phyloP scores from a whole-genome alignment of 2,113 vertebrate genomes.

The Sisor rabdophorus region DNA sequence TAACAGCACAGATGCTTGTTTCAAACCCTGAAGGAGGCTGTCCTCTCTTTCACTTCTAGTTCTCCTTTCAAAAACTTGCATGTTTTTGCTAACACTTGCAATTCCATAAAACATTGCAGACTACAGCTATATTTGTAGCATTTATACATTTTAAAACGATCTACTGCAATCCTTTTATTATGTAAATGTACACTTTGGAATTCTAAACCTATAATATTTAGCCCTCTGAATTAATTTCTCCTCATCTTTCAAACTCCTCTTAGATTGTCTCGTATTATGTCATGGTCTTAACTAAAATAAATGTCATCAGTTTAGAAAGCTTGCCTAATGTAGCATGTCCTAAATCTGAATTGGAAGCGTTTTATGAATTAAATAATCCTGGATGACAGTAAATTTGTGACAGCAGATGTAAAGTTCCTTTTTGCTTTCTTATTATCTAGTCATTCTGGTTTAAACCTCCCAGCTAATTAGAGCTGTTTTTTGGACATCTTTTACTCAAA shows the following conservation, averaged over 20 bases:
- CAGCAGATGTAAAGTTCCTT: background rate
- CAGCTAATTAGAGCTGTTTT: conserved; percentile 9
- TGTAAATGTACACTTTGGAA: background rate
- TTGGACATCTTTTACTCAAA: background rate
- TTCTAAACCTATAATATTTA: background rate
- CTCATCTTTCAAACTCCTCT: background rate
- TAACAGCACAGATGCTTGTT: conserved; percentile 4
- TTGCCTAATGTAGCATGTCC: background rate
- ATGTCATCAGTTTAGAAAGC: background rate
- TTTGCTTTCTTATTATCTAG: background rate
- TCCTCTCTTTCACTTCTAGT: background rate
- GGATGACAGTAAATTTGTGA: conserved; percentile 4
- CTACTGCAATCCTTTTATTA: background rate
- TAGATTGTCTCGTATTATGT: background rate
- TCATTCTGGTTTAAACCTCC: conserved; percentile 1
- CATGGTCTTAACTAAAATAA: background rate
- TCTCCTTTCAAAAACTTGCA: background rate
- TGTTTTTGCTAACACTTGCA: background rate
- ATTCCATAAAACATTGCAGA: background rate
- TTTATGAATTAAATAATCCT: background rate
- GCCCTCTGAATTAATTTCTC: background rate
- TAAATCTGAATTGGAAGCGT: background rate
- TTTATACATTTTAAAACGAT: background rate
- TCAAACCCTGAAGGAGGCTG: background rate
- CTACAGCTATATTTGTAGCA: background rate